Conservation (phyloP, 2,113 vertebrate genomes). For the Phycodurus eques region DNA sequence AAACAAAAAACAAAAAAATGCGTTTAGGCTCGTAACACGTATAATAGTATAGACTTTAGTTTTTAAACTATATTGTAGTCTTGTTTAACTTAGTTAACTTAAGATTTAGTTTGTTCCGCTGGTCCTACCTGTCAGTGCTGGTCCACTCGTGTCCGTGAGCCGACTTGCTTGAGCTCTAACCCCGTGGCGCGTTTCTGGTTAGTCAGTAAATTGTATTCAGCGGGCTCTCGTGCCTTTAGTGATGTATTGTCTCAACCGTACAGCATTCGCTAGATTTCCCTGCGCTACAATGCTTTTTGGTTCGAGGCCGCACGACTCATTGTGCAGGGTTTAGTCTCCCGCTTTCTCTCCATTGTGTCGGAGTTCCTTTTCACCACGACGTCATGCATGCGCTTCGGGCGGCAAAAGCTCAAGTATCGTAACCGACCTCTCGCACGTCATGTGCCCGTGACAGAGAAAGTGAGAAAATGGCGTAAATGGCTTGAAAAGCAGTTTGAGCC, state of each 20-base stretch:
- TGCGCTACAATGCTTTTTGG: constrained; percentile 13
- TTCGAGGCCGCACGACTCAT: constrained; percentile 19
- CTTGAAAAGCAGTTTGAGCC: background rate
- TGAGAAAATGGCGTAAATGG: background rate
- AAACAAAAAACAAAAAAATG: background rate
- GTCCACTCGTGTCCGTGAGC: constrained; percentile 11
- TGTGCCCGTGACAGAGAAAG: background rate
- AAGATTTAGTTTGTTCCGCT: background rate
- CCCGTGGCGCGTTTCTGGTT: constrained; percentile 42
- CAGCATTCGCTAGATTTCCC: constrained; percentile 49
- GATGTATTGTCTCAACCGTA: constrained; percentile 34
- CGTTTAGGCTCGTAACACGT: background rate
- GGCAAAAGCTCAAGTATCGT: background rate
- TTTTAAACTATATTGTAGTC: background rate
- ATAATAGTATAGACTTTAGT: too few species aligned
- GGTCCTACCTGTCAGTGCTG: constrained; percentile 46
- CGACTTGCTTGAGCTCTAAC: constrained; percentile 25
- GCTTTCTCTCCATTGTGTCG: background rate
- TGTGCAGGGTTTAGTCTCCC: constrained; percentile 17
- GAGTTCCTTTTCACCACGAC: background rate
- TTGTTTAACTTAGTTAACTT: background rate
- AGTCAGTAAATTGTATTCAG: constrained; percentile 41
- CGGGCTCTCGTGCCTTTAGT: constrained; percentile 37
- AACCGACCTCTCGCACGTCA: background rate
- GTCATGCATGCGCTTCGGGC: background rate